Conservation (phyloP, 2,113 vertebrate species). For the Noctilio leporinus region DNA sequence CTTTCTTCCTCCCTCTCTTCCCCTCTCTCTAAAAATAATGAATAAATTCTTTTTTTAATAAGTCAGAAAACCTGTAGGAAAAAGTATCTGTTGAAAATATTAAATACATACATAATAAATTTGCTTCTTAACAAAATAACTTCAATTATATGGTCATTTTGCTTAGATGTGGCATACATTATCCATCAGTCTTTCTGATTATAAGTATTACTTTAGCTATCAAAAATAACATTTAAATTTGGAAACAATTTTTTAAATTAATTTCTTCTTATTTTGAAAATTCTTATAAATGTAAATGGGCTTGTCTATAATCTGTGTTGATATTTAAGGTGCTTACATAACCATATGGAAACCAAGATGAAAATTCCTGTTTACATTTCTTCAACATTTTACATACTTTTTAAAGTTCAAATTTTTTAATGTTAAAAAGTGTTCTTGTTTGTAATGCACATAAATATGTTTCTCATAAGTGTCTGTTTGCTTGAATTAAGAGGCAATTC, state of each 20-base stretch:
- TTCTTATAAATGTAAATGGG: slow-evolving; percentile 68
- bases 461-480: slow-evolving; percentile 69
- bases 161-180: background rate
- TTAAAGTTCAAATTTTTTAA: slow-evolving; percentile 73
- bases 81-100: background rate
- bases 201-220: slow-evolving; percentile 50
- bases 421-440: slow-evolving; percentile 72
- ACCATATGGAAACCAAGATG: slow-evolving; percentile 73
- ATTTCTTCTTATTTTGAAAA: slow-evolving; percentile 71
- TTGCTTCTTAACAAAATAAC: background rate
- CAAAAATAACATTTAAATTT: slow-evolving; percentile 72
- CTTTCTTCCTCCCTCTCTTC: too few relatives aligned
- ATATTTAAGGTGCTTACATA: slow-evolving; percentile 74
- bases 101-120: slow-evolving; percentile 16
- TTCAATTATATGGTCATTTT: slow-evolving; percentile 39
- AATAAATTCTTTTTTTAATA: too few relatives aligned
- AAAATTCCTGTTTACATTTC: slow-evolving; percentile 74
- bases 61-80: background rate
- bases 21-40: too few relatives aligned
- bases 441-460: slow-evolving; percentile 69
- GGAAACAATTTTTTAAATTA: slow-evolving; percentile 68
- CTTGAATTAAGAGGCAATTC: slow-evolving; percentile 37
- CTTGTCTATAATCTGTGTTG: slow-evolving; percentile 70
- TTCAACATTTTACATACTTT: slow-evolving; percentile 74
- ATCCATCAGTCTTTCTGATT: slow-evolving; percentile 40